These are phyloP conservation scores for Andrena praecox DNA, from an alignment of 2,888 invertebrate genomes.

Conservation along the genomic window DNA sequence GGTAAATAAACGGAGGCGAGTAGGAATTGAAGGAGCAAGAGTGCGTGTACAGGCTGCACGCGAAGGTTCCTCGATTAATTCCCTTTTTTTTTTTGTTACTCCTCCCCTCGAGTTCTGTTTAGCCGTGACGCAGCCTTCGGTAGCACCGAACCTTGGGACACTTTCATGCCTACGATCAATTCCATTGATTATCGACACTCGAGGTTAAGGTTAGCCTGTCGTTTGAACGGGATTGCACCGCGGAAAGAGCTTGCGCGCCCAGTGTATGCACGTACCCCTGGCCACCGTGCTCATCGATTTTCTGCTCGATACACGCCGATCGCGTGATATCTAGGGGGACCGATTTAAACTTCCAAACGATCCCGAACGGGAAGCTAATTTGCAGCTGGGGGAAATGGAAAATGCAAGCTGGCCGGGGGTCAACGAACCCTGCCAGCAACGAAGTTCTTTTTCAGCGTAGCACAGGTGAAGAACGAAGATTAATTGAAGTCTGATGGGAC, in stretches of 20 bases:
- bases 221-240: conserved; percentile 50
- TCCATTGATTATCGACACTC: conserved; percentile 71
- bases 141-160: conserved; percentile 71
- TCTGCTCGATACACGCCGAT: conserved; percentile 41
- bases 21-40: neutral
- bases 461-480: neutral
- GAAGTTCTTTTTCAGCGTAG: neutral
- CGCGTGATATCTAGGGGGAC: neutral
- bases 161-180: conserved; percentile 70
- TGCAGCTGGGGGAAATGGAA: neutral
- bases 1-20: neutral
- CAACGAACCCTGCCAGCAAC: neutral
- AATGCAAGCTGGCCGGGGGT: neutral
- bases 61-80: conserved; percentile 45
- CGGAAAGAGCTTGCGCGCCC: conserved; percentile 37
- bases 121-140: conserved; percentile 72
- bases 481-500: neutral
- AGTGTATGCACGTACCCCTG: neutral
- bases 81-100: conserved; percentile 46
- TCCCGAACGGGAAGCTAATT: conserved; percentile 7
- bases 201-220: conserved; percentile 69
- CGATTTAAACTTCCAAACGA: conserved; percentile 8
- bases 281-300: conserved; percentile 33
- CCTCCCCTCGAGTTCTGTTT: conserved; percentile 47
- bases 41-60: conserved; percentile 1